Conservation (phyloP, 2,113 vertebrate species). For the Tinamus guttatus region DNA sequence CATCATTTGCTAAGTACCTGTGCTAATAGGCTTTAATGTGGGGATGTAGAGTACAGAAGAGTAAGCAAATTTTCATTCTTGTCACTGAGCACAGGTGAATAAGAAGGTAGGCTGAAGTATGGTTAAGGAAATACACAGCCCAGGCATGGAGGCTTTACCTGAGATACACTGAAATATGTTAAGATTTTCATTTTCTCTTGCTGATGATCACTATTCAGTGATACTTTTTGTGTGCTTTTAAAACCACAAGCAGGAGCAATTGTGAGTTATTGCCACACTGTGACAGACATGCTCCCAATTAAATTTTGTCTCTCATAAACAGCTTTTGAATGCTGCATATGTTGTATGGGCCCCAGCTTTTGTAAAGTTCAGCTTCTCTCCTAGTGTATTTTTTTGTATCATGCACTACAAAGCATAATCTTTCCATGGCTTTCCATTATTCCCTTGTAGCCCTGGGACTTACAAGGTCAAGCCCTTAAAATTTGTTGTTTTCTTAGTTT, state of each 20-base stretch:
- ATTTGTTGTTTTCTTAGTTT: constrained; percentile 3
- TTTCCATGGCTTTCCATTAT: constrained; percentile 15
- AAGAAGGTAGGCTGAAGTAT: background rate
- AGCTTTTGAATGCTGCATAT: background rate
- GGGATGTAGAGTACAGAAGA: background rate
- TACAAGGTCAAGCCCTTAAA: background rate
- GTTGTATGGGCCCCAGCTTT: background rate
- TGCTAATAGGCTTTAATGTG: background rate
- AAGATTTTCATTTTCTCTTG: constrained; percentile 5
- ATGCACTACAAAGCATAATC: background rate
- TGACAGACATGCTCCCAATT: background rate
- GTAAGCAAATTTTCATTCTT: background rate
- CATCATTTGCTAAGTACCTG: background rate
- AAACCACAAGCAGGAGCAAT: background rate
- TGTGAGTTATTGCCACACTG: background rate
- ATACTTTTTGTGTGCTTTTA: background rate
- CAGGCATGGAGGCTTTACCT: background rate
- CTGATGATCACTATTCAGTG: background rate
- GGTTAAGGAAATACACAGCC: background rate
- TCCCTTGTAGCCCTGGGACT: background rate
- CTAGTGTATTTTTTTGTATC: background rate
- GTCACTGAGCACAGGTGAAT: background rate
- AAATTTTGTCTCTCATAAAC: background rate
- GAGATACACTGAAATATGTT: background rate
- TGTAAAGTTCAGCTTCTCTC: background rate